Conservation (phyloP, 2,797 vertebrate species). For the Falco cherrug region DNA sequence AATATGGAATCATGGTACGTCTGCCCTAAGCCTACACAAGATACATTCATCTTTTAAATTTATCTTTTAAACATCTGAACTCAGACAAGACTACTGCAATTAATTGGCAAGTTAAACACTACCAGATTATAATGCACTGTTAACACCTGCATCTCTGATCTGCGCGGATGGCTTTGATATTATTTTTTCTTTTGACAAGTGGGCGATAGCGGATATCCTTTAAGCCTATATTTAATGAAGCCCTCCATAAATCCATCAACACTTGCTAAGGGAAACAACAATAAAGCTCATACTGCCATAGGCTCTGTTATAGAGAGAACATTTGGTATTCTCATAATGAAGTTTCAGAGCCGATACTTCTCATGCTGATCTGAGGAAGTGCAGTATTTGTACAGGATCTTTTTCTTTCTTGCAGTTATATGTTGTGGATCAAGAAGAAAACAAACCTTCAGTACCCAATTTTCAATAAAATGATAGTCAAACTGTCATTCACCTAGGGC, state of each 20-base stretch:
- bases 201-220: conserved; percentile 74
- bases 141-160: conserved; percentile 69
- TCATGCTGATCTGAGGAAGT: conserved; percentile 32
- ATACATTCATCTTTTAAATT: conserved; percentile 61
- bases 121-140: conserved; percentile 52
- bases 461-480: background rate
- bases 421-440: background rate
- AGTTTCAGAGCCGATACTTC: conserved; percentile 13
- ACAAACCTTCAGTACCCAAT: background rate
- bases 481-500: background rate
- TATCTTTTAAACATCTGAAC: conserved; percentile 21
- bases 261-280: conserved; percentile 68
- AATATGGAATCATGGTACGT: background rate
- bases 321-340: conserved; percentile 49
- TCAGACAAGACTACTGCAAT: conserved; percentile 39
- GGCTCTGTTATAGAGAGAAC: background rate
- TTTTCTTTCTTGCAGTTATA: background rate
- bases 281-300: conserved; percentile 48
- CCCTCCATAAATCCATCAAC: conserved; percentile 75
- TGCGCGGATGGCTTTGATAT: conserved; percentile 64
- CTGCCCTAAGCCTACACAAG: background rate
- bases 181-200: conserved; percentile 59
- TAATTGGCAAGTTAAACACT: conserved; percentile 63
- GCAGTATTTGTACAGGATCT: background rate
- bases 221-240: conserved; percentile 76